Base-by-base conservation (phyloP, 1,140 invertebrate genomes). In the Brachionus paranguensis region DNA sequence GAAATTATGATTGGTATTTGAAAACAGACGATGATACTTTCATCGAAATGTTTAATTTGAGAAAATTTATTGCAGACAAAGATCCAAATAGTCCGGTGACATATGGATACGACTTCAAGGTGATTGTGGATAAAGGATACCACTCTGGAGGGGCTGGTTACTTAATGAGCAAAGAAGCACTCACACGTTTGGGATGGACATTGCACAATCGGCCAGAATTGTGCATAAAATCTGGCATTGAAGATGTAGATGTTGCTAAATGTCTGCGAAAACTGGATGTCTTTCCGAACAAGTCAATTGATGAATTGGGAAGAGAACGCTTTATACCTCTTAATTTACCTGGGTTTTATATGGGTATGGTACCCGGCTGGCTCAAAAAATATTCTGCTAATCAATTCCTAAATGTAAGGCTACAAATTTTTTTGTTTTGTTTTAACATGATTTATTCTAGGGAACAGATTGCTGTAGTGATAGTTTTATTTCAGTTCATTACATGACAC, bases 21-120 rank as follows among this genome's bases (percentile, higher is more conserved):
- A 97, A 97, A 89, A 95, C 95, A 37, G 95, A 97, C 87, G 95
- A 96, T 89, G 95, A 97, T 87, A 96, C 95, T 90, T 96, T 89
- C 91, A 93, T 92, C 12, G 88, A 90, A 10, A 79, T 90, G 29
- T 89, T 90, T 86, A 91, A 91, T 86, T 84, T 91, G 12, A 85
- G 89, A 29, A 85, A 87, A 68, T 87, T 89, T 65, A 84, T 90
- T 29, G 84, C 83, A 14, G 81, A 85, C 8, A 85, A 86, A 84
- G 76, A 81, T 45, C 53, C 53, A 6, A 43, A 60, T 17, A 37
- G 17, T 0, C 78, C 78, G 10, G 78, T 81, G 10, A 90, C 86
- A 84, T 89, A 89, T 79, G 90, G 90, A 7, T 88, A 88, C 27
- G 86, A 88, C 83, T 90, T 90, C 84, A 88, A 87, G 65, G 85